Evolutionary conservation across 2,888 invertebrate genomes (phyloP), one percentile per base, ranked within the genome.

Genomic region (Lottia gigantea): DNA sequence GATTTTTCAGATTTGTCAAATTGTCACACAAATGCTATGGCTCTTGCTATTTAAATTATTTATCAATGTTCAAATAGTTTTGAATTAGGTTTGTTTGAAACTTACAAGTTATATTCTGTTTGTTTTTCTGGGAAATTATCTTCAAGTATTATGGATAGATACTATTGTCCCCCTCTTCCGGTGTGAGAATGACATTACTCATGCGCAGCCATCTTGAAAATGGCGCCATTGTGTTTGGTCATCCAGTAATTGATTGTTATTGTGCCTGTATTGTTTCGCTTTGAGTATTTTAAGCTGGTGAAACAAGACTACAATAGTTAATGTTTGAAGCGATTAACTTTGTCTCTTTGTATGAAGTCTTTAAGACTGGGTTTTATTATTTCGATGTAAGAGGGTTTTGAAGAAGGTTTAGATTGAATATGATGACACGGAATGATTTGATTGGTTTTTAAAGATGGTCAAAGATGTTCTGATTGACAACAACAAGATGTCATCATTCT

Each of bases 171-270:
- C 23, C 55, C 55, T 55, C 55, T 55, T 55, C 55, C 55, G 55
- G 55, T 55, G 3, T 12, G 55, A 55, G 55, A 55, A 55, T 55
- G 55, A 3, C 55, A 55, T 55, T 55, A 55, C 55, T 55, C 55
- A 55, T 55, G 55, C 55, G 55, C 55, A 55, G 55, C 55, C 55
- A 55, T 55, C 55, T 55, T 19, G 23, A 55, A 55, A 55, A 55
- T 55, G 55, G 55, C 55, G 55, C 23, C 23, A 55, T 55, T 55
- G 55, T 55, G 3, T 55, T 55, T 55, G 55, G 23, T 55, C 55
- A 55, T 55, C 55, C 55, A 55, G 55, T 55, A 55, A 55, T 55
- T 55, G 55, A 55, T 55, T 55, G 55, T 55, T 55, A 55, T 55
- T 55, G 55, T 55, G 55, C 15, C 55, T 19, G 11, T 14, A 55